Evolutionary conservation across 2,888 invertebrate genomes (phyloP).

Genomic region (Apomyelois bistriatella): DNA sequence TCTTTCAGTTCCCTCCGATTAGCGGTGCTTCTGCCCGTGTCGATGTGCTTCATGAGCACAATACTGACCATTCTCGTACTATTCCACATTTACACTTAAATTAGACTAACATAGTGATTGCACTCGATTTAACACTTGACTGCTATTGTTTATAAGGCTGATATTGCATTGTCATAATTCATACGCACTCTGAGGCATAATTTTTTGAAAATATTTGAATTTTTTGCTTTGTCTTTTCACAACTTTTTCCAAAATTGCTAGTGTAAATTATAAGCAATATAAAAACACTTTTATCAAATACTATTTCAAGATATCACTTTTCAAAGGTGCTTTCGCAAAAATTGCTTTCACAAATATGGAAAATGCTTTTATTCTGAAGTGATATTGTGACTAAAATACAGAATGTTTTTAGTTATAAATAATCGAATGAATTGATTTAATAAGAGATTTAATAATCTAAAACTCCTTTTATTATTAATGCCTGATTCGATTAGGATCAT

Average conservation of each 20-base stretch:
- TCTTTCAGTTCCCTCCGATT: conserved; percentile 82
- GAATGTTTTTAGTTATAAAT: too few species aligned
- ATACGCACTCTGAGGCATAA: not conserved
- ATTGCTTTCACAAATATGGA: too few species aligned
- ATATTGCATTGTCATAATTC: conserved; percentile 19
- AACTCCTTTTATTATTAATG: too few species aligned
- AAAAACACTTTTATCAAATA: too few species aligned
- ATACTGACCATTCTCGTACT: conserved; percentile 86
- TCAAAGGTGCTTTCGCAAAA: too few species aligned
- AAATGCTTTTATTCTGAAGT: too few species aligned
- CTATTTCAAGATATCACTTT: too few species aligned
- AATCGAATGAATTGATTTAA: too few species aligned
- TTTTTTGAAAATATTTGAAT: not conserved
- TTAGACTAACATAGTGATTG: conserved; percentile 22
- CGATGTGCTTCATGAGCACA: conserved; percentile 86
- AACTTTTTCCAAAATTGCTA: not conserved
- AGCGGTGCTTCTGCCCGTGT: conserved; percentile 85
- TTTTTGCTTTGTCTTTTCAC: not conserved
- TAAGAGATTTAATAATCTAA: too few species aligned
- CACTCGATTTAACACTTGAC: conserved; percentile 23
- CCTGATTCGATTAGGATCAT: too few species aligned
- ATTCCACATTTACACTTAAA: conserved; percentile 82
- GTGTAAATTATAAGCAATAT: too few species aligned
- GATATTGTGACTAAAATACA: too few species aligned
- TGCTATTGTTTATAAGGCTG: conserved; percentile 21